Evolutionary conservation across 2,113 vertebrate species (phyloP).

Genomic region (Calypte anna): DNA sequence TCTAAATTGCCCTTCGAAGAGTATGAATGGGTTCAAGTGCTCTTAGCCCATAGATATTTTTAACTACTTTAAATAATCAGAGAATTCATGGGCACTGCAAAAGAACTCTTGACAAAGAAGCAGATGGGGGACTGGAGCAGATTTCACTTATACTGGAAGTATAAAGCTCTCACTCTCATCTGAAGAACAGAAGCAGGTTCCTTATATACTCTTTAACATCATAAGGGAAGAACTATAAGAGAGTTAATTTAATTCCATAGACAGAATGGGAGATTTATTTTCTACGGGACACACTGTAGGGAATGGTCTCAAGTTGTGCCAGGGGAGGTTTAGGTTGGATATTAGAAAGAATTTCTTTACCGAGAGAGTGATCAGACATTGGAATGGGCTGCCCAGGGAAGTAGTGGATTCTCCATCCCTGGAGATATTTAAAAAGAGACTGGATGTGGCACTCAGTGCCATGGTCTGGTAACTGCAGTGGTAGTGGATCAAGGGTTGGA

Average conservation of each 20-base stretch:
- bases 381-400: no score
- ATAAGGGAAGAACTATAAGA: not conserved
- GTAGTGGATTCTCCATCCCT: no score
- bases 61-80: slow-evolving; percentile 39
- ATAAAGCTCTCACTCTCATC: not conserved
- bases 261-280: not conserved
- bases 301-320: not conserved
- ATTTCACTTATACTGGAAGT: not conserved
- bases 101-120: not conserved
- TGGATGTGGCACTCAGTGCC: no score
- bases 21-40: not conserved
- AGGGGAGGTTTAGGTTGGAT: no score
- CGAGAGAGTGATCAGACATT: no score
- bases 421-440: no score
- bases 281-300: not conserved
- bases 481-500: no score
- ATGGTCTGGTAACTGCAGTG: no score
- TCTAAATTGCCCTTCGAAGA: slow-evolving; percentile 22
- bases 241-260: not conserved
- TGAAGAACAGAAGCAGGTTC: not conserved
- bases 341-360: no score
- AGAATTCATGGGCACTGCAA: not conserved
- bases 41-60: slow-evolving; percentile 36
- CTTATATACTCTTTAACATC: not conserved
- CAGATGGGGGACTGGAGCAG: not conserved